Evolutionary conservation across 2,113 vertebrate species (phyloP).

Genomic region (Seriola dumerili): DNA sequence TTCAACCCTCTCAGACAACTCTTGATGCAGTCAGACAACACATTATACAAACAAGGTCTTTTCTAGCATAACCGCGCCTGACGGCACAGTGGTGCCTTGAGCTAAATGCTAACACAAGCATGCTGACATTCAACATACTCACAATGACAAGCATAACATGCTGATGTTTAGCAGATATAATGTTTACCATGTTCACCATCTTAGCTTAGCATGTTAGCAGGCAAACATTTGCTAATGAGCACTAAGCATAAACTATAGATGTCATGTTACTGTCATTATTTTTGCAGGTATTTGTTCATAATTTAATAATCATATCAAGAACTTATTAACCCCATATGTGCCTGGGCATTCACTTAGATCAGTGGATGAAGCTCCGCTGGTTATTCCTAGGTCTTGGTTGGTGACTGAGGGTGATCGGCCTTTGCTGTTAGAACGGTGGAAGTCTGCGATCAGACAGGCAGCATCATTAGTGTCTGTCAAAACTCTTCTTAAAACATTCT

Average conservation of each 20-base stretch:
- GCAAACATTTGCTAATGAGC: neutral
- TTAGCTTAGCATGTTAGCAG: neutral
- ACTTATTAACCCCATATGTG: no score
- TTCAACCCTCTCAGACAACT: neutral
- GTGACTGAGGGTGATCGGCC: no score
- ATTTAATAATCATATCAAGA: no score
- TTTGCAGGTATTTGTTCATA: neutral
- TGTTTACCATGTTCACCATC: neutral
- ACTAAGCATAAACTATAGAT: neutral
- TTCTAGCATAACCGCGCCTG: neutral
- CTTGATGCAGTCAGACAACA: neutral
- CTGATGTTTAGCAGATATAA: neutral
- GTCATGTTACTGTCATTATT: neutral
- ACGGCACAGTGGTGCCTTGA: neutral
- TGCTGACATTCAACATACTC: neutral
- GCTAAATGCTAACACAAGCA: neutral
- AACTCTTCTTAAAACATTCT: no score
- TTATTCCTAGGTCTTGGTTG: no score
- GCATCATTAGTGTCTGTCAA: no score
- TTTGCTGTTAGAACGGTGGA: no score
- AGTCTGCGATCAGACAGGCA: no score
- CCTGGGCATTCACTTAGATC: no score
- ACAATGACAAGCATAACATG: neutral
- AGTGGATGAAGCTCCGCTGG: no score
- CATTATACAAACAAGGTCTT: no score